Base-by-base conservation (phyloP, 1,140 invertebrate genomes). In the Mycetomoellerius zeteki region DNA sequence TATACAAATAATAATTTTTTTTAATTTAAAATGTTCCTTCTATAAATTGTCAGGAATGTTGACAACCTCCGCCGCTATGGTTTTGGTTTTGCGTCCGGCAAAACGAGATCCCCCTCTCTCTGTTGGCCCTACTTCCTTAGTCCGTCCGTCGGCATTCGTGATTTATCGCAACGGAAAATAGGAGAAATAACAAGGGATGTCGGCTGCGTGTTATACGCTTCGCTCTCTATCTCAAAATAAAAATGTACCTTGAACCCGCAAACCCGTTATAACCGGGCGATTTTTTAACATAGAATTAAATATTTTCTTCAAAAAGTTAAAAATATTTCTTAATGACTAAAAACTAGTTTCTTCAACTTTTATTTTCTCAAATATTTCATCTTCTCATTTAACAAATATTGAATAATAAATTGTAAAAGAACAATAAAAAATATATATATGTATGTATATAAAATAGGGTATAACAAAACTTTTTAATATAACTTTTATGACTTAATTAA, bases 111-210 rank as follows among this genome's bases (percentile, higher is more conserved):
- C 91, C 87, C 72, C 93, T 90, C 89, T 88, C 89, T 86, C 90
- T 76, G 90, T 91, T 91, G 88, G 90, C 82, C 88, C 91, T 90
- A 90, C 86, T 94, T 93, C 91, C 91, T 92, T 91, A 90, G 89
- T 88, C 92, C 93, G 94, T 95, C 93, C 92, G 93, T 93, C 91
- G 89, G 82, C 85, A 77, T 88, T 85, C 78, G 90, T 95, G 94
- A 95, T 95, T 95, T 95, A 95, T 95, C 90, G 94, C 92, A 89
- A 94, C 92, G 93, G 94, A 95, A 94, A 94, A 93, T 94, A 95
- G 91, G 93, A 94, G 94, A 94, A 95, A 95, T 94, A 94, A 95
- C 94, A 94, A 92, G 93, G 92, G 92, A 94, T 54, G 47, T 69
- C 67, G 21, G 21, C 60, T 54, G 85, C 77, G 85, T 77, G 87